Conservation (phyloP, 2,888 invertebrate species). For the Drosophila pseudotalamancana region DNA sequence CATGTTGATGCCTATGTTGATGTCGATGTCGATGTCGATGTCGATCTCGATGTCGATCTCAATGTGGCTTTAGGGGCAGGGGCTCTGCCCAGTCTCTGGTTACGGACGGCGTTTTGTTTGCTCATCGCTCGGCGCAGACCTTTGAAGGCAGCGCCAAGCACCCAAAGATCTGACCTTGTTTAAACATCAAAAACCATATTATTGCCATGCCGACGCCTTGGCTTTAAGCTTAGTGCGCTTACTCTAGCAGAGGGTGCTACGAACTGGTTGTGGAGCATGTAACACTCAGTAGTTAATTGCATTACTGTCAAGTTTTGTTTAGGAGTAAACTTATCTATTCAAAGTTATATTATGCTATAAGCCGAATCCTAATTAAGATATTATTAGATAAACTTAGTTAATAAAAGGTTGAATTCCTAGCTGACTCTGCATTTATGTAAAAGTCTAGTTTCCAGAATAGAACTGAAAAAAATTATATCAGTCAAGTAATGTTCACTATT, state of each 20-base stretch:
- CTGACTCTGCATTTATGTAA: too few relatives aligned
- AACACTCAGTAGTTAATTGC: too few relatives aligned
- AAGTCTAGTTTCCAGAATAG: too few relatives aligned
- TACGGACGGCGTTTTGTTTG: slow-evolving; percentile 57
- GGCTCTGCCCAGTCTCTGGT: slow-evolving; percentile 20
- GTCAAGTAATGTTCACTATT: too few relatives aligned
- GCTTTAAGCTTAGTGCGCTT: slow-evolving; percentile 11
- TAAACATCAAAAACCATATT: slow-evolving; percentile 68
- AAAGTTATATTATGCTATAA: too few relatives aligned
- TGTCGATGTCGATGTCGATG: neutral
- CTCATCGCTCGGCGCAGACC: slow-evolving; percentile 46
- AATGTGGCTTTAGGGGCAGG: slow-evolving; percentile 2
- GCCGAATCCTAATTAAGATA: too few relatives aligned
- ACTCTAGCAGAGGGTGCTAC: neutral
- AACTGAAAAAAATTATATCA: too few relatives aligned
- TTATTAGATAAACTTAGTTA: too few relatives aligned
- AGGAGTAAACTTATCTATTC: too few relatives aligned
- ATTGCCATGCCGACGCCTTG: slow-evolving; percentile 60
- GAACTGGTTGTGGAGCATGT: neutral
- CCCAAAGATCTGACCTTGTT: slow-evolving; percentile 65
- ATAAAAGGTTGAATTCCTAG: too few relatives aligned
- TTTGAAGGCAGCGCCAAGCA: slow-evolving; percentile 55
- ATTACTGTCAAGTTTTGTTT: too few relatives aligned
- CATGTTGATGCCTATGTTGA: too few relatives aligned
- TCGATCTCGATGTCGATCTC: neutral